A percentile compares a stretch with the other conserved stretches of the same genome.
These are phyloP conservation scores for Brachyhypopomus occidentalis DNA, from an alignment of 2,113 vertebrate species.

Conservation along the genomic window DNA sequence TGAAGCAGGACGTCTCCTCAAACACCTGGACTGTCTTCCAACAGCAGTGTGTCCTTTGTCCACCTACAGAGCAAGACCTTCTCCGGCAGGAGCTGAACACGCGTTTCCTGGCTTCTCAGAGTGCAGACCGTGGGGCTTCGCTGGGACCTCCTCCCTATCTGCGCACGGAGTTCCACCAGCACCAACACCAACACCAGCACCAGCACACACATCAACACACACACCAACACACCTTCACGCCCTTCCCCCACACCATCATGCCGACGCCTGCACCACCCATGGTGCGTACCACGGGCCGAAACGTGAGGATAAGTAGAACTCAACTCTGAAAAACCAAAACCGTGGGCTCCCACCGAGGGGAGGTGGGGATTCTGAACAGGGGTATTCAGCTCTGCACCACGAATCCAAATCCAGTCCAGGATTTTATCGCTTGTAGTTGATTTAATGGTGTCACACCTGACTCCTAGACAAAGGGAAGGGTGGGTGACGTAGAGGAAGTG, in stretches of 20 bases:
- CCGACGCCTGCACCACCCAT: constrained; percentile 98
- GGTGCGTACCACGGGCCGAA: constrained; percentile 99
- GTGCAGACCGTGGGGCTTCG: constrained; percentile 92
- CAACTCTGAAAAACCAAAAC: constrained; percentile 62
- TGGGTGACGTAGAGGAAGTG: too few species aligned
- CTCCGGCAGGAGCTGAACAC: constrained; percentile 97
- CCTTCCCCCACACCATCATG: constrained; percentile 98
- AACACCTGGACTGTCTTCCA: constrained; percentile 32
- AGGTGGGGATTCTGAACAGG: too few species aligned
- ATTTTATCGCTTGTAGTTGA: too few species aligned
- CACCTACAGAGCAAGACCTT: constrained; percentile 89
- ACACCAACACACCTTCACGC: constrained; percentile 99
- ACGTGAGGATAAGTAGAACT: constrained; percentile 96
- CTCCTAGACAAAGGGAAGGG: too few species aligned
- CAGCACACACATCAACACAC: constrained; percentile 98
- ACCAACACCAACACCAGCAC: constrained; percentile 93
- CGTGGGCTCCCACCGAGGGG: too few species aligned
- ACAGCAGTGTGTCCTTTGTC: constrained; percentile 35
- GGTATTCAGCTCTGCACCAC: too few species aligned
- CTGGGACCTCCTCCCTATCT: constrained; percentile 95
- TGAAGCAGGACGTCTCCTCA: constrained; percentile 12
- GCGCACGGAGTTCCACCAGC: constrained; percentile 98
- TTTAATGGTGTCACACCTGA: too few species aligned
- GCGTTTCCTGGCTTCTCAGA: constrained; percentile 95
- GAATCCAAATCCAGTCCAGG: too few species aligned